Conservation (phyloP, 1,140 invertebrate species). For the Ostrea denselamellosa region DNA sequence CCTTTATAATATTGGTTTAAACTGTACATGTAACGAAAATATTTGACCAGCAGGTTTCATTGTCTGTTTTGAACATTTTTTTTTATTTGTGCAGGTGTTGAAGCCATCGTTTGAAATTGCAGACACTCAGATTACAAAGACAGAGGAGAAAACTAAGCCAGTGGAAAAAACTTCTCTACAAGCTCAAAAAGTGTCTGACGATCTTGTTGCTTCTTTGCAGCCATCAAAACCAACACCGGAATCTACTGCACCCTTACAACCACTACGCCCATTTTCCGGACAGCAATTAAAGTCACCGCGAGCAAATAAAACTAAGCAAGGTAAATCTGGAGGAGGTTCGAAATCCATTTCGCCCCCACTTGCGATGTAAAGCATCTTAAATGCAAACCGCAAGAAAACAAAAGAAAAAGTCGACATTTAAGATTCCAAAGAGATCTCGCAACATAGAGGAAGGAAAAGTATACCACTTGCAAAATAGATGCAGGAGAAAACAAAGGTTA, state of each 20-base stretch:
- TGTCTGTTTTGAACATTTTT: constrained; percentile 16
- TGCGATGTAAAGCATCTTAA: neutral
- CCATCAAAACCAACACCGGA: neutral
- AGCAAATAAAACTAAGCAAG: constrained; percentile 10
- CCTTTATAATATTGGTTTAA: neutral
- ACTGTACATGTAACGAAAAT: neutral
- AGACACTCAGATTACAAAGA: constrained; percentile 8
- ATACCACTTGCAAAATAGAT: neutral
- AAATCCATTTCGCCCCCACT: neutral
- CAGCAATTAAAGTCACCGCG: constrained; percentile 11
- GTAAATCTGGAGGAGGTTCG: neutral
- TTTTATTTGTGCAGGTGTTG: constrained; percentile 32
- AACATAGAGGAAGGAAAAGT: neutral
- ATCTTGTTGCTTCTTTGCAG: constrained; percentile 4
- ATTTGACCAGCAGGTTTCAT: neutral
- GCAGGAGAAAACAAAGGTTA: neutral
- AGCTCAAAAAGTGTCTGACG: neutral
- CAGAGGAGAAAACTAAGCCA: constrained; percentile 17
- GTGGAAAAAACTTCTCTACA: neutral
- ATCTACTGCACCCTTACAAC: neutral
- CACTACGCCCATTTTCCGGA: neutral
- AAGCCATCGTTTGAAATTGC: constrained; percentile 24
- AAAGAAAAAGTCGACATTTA: neutral
- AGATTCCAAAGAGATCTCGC: neutral
- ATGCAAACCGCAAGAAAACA: neutral